Conservation (phyloP, 2,888 invertebrate genomes). For the Tachina lurida region DNA sequence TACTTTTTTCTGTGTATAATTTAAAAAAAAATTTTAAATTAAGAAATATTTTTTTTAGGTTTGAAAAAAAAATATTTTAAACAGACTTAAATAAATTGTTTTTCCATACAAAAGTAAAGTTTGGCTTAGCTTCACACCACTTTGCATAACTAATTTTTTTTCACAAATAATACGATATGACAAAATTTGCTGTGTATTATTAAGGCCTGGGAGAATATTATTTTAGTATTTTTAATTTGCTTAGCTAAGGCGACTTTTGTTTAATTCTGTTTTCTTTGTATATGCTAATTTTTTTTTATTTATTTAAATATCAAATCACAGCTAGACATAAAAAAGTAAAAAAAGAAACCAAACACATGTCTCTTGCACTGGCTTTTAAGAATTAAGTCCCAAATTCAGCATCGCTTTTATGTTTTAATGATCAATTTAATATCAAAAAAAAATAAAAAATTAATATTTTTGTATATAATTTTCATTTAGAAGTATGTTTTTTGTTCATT, state of each 20-base stretch:
- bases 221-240: background rate
- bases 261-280: background rate
- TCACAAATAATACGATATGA: too few species aligned
- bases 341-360: background rate
- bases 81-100: too few species aligned
- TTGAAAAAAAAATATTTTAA: too few species aligned
- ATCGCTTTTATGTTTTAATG: constrained; percentile 36
- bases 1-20: too few species aligned
- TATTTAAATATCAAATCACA: background rate
- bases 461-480: background rate
- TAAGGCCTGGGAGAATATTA: background rate
- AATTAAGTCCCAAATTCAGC: background rate
- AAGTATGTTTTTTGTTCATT: background rate
- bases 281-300: background rate
- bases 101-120: too few species aligned
- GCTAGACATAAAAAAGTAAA: background rate
- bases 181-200: too few species aligned
- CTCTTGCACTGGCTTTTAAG: background rate
- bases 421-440: constrained; percentile 39
- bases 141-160: too few species aligned
- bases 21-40: too few species aligned
- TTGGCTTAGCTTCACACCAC: too few species aligned
- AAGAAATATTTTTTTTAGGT: too few species aligned
- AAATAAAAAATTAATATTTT: constrained; percentile 47
- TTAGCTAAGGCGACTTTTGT: background rate